Evolutionary conservation across 1,140 invertebrate genomes (phyloP).

Genomic region (Drosophila funebris): DNA sequence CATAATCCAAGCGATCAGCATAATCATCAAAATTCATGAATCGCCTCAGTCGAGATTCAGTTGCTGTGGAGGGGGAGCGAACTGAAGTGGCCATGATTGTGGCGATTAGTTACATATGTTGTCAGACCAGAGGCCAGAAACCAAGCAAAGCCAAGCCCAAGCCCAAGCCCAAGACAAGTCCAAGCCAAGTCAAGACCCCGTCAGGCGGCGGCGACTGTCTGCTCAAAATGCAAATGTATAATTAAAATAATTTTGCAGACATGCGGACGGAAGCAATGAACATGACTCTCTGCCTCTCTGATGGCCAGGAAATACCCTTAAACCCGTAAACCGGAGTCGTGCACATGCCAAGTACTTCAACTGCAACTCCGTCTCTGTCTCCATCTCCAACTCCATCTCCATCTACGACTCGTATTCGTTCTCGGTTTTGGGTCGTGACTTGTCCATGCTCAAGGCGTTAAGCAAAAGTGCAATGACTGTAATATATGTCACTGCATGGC

Average conservation of each 20-base stretch:
- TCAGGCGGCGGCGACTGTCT: slow-evolving; percentile 22
- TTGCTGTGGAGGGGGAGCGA: neutral
- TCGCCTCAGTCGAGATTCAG: slow-evolving; percentile 21
- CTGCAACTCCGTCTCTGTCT: neutral
- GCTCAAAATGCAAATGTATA: slow-evolving; percentile 56
- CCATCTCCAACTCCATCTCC: neutral
- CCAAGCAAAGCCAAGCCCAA: neutral
- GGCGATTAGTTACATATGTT: slow-evolving; percentile 65
- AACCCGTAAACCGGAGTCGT: slow-evolving; percentile 2
- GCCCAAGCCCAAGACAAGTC: neutral
- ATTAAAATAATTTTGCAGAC: slow-evolving; percentile 63
- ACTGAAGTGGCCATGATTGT: slow-evolving; percentile 13
- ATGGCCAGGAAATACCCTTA: slow-evolving; percentile 4
- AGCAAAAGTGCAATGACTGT: slow-evolving; percentile 47
- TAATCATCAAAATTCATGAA: slow-evolving; percentile 77
- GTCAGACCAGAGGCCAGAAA: slow-evolving; percentile 2
- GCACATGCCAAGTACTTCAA: neutral
- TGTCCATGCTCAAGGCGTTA: neutral
- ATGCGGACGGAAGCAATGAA: slow-evolving; percentile 52
- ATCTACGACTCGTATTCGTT: neutral
- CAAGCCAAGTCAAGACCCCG: slow-evolving; percentile 16
- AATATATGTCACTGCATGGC: slow-evolving; percentile 46
- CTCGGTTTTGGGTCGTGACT: neutral
- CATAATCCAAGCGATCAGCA: slow-evolving; percentile 59
- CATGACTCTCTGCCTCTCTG: slow-evolving; percentile 33